Conservation (phyloP, 2,113 vertebrate species). For the Myotis brandtii region DNA sequence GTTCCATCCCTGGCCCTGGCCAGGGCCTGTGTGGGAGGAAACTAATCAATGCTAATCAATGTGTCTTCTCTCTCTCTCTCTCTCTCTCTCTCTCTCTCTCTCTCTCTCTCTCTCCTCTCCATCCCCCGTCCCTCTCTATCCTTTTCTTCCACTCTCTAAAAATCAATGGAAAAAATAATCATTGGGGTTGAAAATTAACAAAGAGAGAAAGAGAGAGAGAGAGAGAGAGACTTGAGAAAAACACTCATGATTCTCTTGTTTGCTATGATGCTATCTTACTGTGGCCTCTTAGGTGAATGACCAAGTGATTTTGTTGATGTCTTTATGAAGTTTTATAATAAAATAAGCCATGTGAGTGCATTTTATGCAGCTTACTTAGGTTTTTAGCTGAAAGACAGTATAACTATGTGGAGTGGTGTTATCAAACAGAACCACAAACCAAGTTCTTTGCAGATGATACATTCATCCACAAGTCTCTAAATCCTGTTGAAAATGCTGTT, state of each 20-base stretch:
- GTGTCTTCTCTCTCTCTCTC: too few species aligned
- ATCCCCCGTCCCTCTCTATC: too few species aligned
- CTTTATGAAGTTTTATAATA: constrained; percentile 29
- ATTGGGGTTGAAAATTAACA: too few species aligned
- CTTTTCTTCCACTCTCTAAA: not conserved
- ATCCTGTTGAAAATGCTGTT: constrained; percentile 14
- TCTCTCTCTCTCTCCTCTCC: not conserved
- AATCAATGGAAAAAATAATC: too few species aligned
- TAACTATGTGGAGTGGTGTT: not conserved
- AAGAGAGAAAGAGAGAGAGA: too few species aligned
- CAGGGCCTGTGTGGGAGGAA: not conserved
- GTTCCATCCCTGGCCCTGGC: too few species aligned
- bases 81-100: too few species aligned
- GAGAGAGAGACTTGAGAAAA: not conserved
- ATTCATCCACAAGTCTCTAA: not conserved
- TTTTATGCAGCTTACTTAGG: not conserved
- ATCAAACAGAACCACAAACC: not conserved
- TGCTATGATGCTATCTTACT: not conserved
- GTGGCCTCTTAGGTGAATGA: not conserved
- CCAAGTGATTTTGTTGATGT: not conserved
- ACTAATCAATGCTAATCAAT: too few species aligned
- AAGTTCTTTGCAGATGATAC: not conserved
- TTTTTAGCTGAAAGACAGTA: constrained; percentile 5
- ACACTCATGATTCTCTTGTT: not conserved
- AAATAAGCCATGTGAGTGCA: not conserved